Base-by-base conservation (phyloP, 2,888 invertebrate genomes). In the Diadegma fenestrale region DNA sequence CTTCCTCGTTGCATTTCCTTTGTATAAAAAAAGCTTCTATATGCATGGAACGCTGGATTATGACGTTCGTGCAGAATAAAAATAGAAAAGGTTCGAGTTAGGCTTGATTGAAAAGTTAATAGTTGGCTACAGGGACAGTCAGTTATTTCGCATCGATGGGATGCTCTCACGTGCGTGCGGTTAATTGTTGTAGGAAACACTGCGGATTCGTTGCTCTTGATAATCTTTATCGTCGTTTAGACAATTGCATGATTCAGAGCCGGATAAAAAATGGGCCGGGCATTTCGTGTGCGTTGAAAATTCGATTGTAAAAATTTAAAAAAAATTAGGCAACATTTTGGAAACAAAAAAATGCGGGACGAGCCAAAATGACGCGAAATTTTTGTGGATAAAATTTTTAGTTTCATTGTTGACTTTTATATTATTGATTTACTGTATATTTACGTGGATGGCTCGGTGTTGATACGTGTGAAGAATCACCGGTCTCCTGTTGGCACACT, bases 401-500 rank as follows among this genome's bases (percentile, higher is more conserved):
- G 5, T 33, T 33, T 33, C 33, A 2, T 5, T 1, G 10, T 37
- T 37, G 37, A 1, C 0, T 37, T 17, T 22, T 8, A 48, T 76
- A 33, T 51, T 4, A 26, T 30, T 17, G 4, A n/a, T 54, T 37
- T 37, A 66, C 37, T 48, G 14, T 37, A 26, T 26, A 26, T 26
- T 54, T 30, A n/a, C 37, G 37, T 66, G 17, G 17, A n/a, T 0
- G 41, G 41, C n/a, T 77, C 6, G 37, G 43, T 43, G 43, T 33
- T 2, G 10, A 37, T 17, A 63, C 43, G 48, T 37, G 51, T 22
- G 64, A 51, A 64, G 19, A 68, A 68, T 54, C 43, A 77, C 69
- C 69, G 69, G 58, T 45, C 68, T 69, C 58, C 58, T 22, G 45
- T 78, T 69, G 78, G 69, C 78, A 78, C 6, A 78, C 78, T 78